Evolutionary conservation across 92 coral and sea anemone genomes (phyloP).

Genomic region (Umimayanthus chanpuru): DNA sequence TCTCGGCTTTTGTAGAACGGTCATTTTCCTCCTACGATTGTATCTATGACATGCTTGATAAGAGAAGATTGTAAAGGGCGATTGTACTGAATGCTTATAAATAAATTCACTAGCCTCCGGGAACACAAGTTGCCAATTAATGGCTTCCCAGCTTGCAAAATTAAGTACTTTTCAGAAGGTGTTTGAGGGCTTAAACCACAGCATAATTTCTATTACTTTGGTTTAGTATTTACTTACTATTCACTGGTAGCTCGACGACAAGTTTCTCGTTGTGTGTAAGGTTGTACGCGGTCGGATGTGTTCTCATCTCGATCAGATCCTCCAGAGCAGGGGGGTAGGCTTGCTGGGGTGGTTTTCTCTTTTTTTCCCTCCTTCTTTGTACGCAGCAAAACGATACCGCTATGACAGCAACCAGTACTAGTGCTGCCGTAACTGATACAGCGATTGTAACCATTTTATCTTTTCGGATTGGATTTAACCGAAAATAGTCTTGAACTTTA

Average conservation of each 20-base stretch:
- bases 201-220: no score
- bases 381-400: not conserved
- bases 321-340: slow-evolving; percentile 35
- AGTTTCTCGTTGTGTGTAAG: not conserved
- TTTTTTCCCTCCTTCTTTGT: not conserved
- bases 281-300: not conserved
- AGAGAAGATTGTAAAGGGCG: no score
- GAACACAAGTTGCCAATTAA: no score
- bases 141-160: no score
- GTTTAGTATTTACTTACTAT: not conserved
- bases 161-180: no score
- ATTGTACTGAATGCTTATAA: no score
- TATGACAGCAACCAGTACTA: not conserved
- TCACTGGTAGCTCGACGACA: not conserved
- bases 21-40: no score
- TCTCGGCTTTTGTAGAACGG: no score
- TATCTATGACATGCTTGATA: no score
- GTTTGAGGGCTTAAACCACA: no score
- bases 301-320: slow-evolving; percentile 73
- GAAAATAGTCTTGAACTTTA: not conserved
- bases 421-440: not conserved
- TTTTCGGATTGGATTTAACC: not conserved
- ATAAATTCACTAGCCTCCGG: no score
- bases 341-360: not conserved
- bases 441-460: not conserved